phyloP scores from a whole-genome alignment of 2,797 vertebrate species.

The Siniperca undulata region DNA sequence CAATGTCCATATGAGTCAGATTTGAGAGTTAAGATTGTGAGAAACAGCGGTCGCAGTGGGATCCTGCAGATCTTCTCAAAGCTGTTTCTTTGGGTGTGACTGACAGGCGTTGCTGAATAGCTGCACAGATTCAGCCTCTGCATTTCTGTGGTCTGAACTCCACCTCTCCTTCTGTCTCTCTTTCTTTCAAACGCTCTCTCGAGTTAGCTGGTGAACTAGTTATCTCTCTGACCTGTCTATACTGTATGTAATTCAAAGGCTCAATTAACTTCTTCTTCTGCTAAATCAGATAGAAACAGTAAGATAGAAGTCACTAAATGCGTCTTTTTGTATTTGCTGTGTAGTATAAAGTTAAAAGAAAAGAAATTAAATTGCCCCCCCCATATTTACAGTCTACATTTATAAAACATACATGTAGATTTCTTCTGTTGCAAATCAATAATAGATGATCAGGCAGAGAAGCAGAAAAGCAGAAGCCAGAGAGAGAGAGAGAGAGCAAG shows the following conservation, averaged over 20 bases:
- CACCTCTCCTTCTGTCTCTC: conserved; percentile 46
- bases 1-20: not conserved
- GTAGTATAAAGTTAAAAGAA: not conserved
- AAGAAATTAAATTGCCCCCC: not conserved
- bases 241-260: conserved; percentile 8
- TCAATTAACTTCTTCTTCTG: conserved; percentile 2
- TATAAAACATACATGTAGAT: not conserved
- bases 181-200: conserved; percentile 24
- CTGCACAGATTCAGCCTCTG: conserved; percentile 64
- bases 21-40: too few relatives aligned
- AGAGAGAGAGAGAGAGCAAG: not conserved
- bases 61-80: conserved; percentile 28
- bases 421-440: not conserved
- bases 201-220: conserved; percentile 37
- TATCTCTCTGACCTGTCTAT: conserved; percentile 27
- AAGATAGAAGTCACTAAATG: not conserved
- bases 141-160: conserved; percentile 81
- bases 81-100: conserved; percentile 60
- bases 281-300: not conserved
- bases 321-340: not conserved
- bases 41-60: not conserved
- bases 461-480: not conserved
- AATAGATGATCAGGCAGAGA: not conserved
- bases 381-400: not conserved
- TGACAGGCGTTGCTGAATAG: conserved; percentile 48